These are phyloP conservation scores for Hypsibius dujardini DNA, from an alignment of 1,140 invertebrate genomes.

Conservation along the genomic window DNA sequence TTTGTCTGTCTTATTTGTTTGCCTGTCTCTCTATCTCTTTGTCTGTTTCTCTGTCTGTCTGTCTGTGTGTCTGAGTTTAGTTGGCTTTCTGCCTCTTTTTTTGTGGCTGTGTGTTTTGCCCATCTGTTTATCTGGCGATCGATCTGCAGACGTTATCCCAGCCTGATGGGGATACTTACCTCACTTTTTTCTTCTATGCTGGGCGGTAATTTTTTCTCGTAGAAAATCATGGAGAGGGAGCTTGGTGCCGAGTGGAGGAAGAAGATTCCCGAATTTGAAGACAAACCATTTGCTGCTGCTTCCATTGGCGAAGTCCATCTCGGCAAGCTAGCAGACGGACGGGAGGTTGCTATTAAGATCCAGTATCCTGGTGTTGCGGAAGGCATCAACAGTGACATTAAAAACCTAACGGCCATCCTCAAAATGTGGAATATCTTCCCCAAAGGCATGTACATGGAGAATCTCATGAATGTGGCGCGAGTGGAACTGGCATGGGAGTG, in stretches of 20 bases:
- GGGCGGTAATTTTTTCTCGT: conserved; percentile 24
- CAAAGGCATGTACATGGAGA: conserved; percentile 63
- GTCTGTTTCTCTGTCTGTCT: too few species aligned
- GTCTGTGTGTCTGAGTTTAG: too few species aligned
- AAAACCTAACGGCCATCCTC: conserved; percentile 77
- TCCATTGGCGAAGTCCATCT: conserved; percentile 63
- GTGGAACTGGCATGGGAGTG: conserved; percentile 88
- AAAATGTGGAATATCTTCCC: conserved; percentile 80
- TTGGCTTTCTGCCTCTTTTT: too few species aligned
- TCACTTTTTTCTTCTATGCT: too few species aligned
- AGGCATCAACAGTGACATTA: conserved; percentile 93
- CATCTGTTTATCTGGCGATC: too few species aligned
- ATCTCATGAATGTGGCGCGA: conserved; percentile 76
- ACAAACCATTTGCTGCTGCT: conserved; percentile 94
- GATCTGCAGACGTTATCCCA: too few species aligned
- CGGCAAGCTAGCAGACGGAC: conserved; percentile 54
- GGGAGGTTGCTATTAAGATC: conserved; percentile 79
- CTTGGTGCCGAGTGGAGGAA: conserved; percentile 65
- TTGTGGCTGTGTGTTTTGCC: too few species aligned
- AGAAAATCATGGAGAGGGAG: conserved; percentile 45
- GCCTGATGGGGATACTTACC: too few species aligned
- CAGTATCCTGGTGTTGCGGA: conserved; percentile 87
- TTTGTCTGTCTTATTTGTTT: too few species aligned
- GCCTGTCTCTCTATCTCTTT: too few species aligned
- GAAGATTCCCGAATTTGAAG: conserved; percentile 60